phyloP scores from a whole-genome alignment of 2,113 vertebrate species.

The zebrafish (Danio rerio) region DNA sequence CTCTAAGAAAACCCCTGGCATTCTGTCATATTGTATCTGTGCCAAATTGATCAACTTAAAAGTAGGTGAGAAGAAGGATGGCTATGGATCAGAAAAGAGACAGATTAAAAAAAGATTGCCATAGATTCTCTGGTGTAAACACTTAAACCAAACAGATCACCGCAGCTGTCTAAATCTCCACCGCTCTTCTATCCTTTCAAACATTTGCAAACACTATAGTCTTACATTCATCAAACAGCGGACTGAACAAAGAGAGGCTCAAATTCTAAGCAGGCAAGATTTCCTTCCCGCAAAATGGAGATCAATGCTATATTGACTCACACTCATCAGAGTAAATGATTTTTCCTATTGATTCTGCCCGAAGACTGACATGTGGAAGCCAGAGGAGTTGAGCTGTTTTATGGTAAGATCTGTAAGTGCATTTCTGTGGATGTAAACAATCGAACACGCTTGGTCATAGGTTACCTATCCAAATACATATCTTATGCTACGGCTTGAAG shows the following conservation, averaged over 20 bases:
- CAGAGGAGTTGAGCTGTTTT: constrained; percentile 24
- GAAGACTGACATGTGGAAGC: constrained; percentile 52
- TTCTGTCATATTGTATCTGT: neutral
- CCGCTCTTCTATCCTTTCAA: constrained; percentile 21
- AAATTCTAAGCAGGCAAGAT: constrained; percentile 36
- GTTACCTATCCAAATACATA: neutral
- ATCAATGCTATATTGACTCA: constrained; percentile 61
- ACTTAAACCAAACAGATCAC: neutral
- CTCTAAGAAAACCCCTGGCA: neutral
- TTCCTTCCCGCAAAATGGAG: constrained; percentile 47
- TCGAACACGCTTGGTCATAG: constrained; percentile 1
- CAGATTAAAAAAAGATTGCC: constrained; percentile 64
- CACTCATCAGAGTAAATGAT: constrained; percentile 55
- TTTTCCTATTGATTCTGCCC: constrained; percentile 54
- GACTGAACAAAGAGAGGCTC: constrained; percentile 45
- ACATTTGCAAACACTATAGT: constrained; percentile 22
- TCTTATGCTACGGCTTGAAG: neutral
- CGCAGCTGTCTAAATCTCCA: neutral
- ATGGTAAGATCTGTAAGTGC: constrained; percentile 1
- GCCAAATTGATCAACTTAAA: neutral
- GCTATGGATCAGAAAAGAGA: constrained; percentile 38
- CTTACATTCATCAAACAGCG: constrained; percentile 37
- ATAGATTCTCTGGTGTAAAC: neutral
- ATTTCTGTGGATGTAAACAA: constrained; percentile 16
- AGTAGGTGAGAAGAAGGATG: neutral